These are phyloP conservation scores for Cossypha polioptera DNA, from an alignment of 2,797 vertebrate species.

Conservation along the genomic window DNA sequence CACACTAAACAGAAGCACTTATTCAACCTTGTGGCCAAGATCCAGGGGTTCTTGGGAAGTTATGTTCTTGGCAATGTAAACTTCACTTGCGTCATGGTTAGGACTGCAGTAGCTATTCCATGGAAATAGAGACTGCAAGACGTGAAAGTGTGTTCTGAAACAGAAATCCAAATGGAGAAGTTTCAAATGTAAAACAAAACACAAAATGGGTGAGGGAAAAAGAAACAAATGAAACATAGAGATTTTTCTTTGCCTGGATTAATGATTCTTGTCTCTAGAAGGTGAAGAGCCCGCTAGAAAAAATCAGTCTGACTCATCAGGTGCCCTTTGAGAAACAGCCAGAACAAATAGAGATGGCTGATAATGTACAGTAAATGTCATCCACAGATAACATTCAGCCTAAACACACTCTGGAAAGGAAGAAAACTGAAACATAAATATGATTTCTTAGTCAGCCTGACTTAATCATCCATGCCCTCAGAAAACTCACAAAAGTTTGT, in stretches of 20 bases:
- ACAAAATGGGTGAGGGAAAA: not conserved
- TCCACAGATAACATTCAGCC: not conserved
- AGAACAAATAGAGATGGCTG: conserved; percentile 49
- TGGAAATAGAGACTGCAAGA: not conserved
- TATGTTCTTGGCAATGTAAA: not conserved
- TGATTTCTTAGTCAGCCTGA: not conserved
- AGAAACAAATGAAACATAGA: not conserved
- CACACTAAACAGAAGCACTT: not conserved
- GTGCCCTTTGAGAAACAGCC: conserved; percentile 40
- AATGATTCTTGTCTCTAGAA: conserved; percentile 20
- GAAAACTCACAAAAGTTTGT: not conserved
- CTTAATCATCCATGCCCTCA: not conserved
- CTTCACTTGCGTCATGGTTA: not conserved
- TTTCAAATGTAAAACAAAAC: not conserved
- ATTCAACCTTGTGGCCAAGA: not conserved
- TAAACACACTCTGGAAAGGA: not conserved
- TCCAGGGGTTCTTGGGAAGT: not conserved
- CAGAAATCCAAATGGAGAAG: not conserved
- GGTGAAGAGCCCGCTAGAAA: not conserved
- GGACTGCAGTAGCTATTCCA: not conserved
- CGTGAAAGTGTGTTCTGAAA: not conserved
- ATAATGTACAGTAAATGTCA: not conserved
- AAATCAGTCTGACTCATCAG: conserved; percentile 1
- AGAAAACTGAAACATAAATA: not conserved
- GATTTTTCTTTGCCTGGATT: not conserved